phyloP scores from a whole-genome alignment of 2,113 vertebrate genomes.

The Beaufortia kweichowensis region DNA sequence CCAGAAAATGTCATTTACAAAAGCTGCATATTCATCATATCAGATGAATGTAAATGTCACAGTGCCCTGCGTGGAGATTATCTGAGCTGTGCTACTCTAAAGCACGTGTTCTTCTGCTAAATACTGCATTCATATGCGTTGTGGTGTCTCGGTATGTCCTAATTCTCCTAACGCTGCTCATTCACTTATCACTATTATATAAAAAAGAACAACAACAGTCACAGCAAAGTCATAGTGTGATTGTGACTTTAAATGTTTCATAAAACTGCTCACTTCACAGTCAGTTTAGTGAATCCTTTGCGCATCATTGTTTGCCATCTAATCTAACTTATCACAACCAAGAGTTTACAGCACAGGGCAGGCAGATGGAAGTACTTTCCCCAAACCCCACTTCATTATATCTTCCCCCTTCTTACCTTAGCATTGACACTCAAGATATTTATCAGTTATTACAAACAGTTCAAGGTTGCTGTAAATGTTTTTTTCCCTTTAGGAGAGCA shows the following conservation, averaged over 20 bases:
- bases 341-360: conserved; percentile 20
- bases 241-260: conserved; percentile 31
- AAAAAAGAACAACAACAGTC: background rate
- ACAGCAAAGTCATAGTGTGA: background rate
- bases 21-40: conserved; percentile 54
- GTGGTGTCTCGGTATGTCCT: background rate
- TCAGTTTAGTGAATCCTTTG: conserved; percentile 33
- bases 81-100: conserved; percentile 9
- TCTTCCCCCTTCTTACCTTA: conserved; percentile 53
- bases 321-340: conserved; percentile 18
- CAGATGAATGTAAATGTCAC: conserved; percentile 51
- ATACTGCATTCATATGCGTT: conserved; percentile 27
- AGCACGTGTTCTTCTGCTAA: conserved; percentile 28
- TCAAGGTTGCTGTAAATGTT: conserved; percentile 70
- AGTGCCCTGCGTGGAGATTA: conserved; percentile 37
- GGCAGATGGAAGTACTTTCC: conserved; percentile 41
- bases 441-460: conserved; percentile 61
- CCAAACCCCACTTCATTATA: conserved; percentile 47
- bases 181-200: conserved; percentile 2
- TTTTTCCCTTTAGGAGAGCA: conserved; percentile 57
- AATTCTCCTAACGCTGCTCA: background rate
- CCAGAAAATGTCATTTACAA: conserved; percentile 40
- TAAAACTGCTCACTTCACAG: conserved; percentile 6
- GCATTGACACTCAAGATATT: conserved; percentile 65
- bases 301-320: conserved; percentile 41